A percentile compares a stretch with the other conserved stretches of the same genome.
Evolutionary conservation across 2,888 invertebrate genomes (phyloP).

Genomic region (Platypus cylindrus): DNA sequence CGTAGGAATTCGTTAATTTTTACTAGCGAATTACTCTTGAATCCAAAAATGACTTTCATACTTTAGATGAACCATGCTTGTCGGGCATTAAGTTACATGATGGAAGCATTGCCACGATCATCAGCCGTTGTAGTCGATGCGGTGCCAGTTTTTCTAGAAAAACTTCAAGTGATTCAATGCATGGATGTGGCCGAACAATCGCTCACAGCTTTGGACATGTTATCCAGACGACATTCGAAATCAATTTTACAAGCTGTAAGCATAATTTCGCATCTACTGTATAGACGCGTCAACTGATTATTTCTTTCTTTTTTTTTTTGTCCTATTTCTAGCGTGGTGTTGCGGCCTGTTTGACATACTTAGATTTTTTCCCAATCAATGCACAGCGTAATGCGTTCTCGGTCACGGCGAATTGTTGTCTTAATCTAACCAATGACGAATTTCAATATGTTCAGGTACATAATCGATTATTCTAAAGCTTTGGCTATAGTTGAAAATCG

Average conservation of each 20-base stretch:
- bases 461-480: not conserved
- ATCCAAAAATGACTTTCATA: too few relatives aligned
- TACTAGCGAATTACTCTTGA: too few relatives aligned
- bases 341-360: constrained; percentile 86
- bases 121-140: constrained; percentile 94
- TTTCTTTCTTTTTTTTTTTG: constrained; percentile 1
- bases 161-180: constrained; percentile 94
- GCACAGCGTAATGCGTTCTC: constrained; percentile 94
- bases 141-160: constrained; percentile 93
- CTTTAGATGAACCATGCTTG: constrained; percentile 96
- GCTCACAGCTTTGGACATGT: constrained; percentile 91
- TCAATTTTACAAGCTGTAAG: constrained; percentile 83
- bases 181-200: constrained; percentile 99
- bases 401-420: constrained; percentile 95
- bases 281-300: not conserved
- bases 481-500: not conserved
- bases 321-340: constrained; percentile 68
- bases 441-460: constrained; percentile 68
- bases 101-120: constrained; percentile 94
- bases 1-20: too few relatives aligned
- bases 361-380: constrained; percentile 98
- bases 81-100: constrained; percentile 96
- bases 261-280: constrained; percentile 10
- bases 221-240: constrained; percentile 92
- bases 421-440: constrained; percentile 85